A percentile compares a stretch with the other conserved stretches of the same genome.
phyloP scores from a whole-genome alignment of 2,888 invertebrate genomes.

The Camptogramma bilineatum region DNA sequence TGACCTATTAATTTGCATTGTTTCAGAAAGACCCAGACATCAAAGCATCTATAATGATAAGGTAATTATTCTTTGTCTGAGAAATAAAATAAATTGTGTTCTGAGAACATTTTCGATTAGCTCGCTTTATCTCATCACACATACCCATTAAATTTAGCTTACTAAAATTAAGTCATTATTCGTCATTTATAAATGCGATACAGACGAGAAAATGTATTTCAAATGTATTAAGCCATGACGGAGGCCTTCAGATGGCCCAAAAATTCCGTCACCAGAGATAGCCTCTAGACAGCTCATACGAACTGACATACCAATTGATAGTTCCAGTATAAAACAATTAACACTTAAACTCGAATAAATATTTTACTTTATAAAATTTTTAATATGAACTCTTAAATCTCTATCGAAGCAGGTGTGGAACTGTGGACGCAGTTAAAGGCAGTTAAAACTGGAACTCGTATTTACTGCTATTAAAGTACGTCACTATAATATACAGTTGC shows the following conservation, averaged over 20 bases:
- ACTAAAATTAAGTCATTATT: no score
- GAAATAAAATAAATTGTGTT: neutral
- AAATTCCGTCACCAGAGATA: no score
- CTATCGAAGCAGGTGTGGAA: constrained; percentile 34
- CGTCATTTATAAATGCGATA: no score
- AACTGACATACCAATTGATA: no score
- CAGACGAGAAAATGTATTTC: no score
- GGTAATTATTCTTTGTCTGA: constrained; percentile 1
- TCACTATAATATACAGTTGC: no score
- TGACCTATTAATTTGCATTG: constrained; percentile 2
- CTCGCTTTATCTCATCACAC: neutral
- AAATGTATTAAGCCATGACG: no score
- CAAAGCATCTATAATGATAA: constrained; percentile 12
- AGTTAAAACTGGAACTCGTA: constrained; percentile 44
- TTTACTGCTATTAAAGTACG: constrained; percentile 33
- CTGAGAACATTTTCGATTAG: neutral
- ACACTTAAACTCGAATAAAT: constrained; percentile 13
- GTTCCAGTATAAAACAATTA: constrained; percentile 10
- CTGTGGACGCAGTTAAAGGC: constrained; percentile 46
- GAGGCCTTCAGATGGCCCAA: no score
- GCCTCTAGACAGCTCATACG: no score
- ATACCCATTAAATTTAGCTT: no score
- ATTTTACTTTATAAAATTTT: constrained; percentile 30
- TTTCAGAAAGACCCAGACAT: constrained; percentile 6
- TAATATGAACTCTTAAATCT: constrained; percentile 34